phyloP scores from a whole-genome alignment of 2,797 vertebrate genomes.

The Micrastur ruficollis region DNA sequence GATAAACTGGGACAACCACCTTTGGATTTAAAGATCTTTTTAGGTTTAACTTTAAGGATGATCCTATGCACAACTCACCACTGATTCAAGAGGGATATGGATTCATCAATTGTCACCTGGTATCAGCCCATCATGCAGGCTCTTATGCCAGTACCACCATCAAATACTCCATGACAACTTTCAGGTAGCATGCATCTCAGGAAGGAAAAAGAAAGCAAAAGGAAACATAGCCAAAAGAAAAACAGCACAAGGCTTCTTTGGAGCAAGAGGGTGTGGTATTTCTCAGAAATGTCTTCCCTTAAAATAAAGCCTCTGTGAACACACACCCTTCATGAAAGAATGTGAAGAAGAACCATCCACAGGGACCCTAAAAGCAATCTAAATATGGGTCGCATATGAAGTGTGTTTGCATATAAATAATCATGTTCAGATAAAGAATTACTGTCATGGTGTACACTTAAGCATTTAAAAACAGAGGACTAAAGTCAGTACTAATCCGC shows the following conservation, averaged over 20 bases:
- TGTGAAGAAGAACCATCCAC: background rate
- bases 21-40: background rate
- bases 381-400: background rate
- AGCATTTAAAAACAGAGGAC: background rate
- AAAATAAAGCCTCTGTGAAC: background rate
- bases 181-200: background rate
- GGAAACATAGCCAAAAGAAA: background rate
- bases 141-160: background rate
- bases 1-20: background rate
- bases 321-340: conserved; percentile 8
- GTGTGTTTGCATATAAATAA: background rate
- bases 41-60: background rate
- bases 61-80: background rate
- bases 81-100: background rate
- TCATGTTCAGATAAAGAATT: background rate
- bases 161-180: background rate
- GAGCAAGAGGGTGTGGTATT: background rate
- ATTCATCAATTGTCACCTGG: background rate
- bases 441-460: background rate
- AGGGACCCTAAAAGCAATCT: background rate
- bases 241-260: background rate
- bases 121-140: accelerated
- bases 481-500: background rate
- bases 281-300: background rate
- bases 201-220: background rate